Base-by-base conservation (phyloP, 2,797 vertebrate species). In the Sebastes alutus region DNA sequence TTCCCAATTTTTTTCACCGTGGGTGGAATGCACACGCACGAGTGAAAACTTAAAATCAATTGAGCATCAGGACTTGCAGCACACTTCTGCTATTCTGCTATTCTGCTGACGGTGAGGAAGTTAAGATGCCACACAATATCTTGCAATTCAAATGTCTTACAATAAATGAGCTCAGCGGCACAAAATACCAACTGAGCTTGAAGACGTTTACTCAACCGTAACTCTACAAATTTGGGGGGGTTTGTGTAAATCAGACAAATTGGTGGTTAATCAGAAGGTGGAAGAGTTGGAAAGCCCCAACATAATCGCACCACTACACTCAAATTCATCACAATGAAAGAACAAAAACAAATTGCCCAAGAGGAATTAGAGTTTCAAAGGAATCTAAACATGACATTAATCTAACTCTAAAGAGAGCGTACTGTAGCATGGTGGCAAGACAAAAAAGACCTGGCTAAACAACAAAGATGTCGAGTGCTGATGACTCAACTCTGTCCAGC, bases 1-100 rank as follows among this genome's bases (percentile, higher is more conserved):
- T 65, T 87, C 56, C 73, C n/a, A 3, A 13, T 72, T 81, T 81
- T 67, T 68, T 38, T 59, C 22, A 55, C 68, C 22, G 62, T 75
- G 72, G 76, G 78, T 79, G 54, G 55, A 77, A 62, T 60, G 35
- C 22, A 65, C 32, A 33, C 32, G 62, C 61, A 58, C 22, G 38
- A 65, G 32, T 7, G 9, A 73, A 84, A 85, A 78, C 60, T 66
- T 49, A 11, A 33, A 76, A 85, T 83, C 38, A 49, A 85, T 33
- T 55, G 38, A 89, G 72, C 69, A 70, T 60, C 63, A 60, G 54
- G 33, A 49, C n/a, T 52, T 18, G 65, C 22, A 25, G 84, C 64
- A 42, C 54, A 77, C 76, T 84, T 90, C 87, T 84, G 81, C 85
- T 78, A 77, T 84, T 90, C 87, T 84, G 81, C 85, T 78, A 77